Base-by-base conservation (phyloP, 1,140 invertebrate species). In the Cecropterus lyciades region DNA sequence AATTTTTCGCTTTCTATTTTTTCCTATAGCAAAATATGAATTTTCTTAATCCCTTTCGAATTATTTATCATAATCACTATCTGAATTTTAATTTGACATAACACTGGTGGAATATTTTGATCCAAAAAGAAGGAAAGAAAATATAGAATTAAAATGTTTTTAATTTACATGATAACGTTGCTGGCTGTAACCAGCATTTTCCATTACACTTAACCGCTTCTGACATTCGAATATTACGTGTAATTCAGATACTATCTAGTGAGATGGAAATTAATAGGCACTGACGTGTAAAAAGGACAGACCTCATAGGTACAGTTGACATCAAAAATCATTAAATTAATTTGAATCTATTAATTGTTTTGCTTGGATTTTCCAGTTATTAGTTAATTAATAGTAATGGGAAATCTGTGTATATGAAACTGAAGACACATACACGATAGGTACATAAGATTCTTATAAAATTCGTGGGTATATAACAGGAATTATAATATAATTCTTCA, bases 221-320 rank as follows among this genome's bases (percentile, higher is more conserved):
- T 66, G 53, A 66, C 53, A 57, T 56, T 52, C 48, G 46, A 67
- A 67, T 57, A 49, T 42, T 67, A 49, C 20, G 42, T 43, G 48
- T 42, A 55, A 33, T 65, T 55, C 51, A 62, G 45, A 60, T 48
- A 57, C 67, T 42, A 56, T 69, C 67, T 56, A 69, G 62, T 63
- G 51, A 69, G 55, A 69, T 63, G 59, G 67, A 69, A 69, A 69
- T 62, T 62, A 67, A 67, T 69, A 69, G 42, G 53, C 67, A 69
- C 20, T 59, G 60, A 69, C 45, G 60, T 65, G 60, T 55, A 69
- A 69, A 69, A 65, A 63, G 67, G 67, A 56, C 51, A 30, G 30
- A 46, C 20, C 53, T n/a, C 43, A 60, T 17, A 60, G 57, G 40
- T 7, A 48, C 57, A 48, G 57, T 46, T 24, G 37, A 17, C 27